Evolutionary conservation across 2,797 vertebrate genomes (phyloP).

Genomic region (Hyperoplus immaculatus): DNA sequence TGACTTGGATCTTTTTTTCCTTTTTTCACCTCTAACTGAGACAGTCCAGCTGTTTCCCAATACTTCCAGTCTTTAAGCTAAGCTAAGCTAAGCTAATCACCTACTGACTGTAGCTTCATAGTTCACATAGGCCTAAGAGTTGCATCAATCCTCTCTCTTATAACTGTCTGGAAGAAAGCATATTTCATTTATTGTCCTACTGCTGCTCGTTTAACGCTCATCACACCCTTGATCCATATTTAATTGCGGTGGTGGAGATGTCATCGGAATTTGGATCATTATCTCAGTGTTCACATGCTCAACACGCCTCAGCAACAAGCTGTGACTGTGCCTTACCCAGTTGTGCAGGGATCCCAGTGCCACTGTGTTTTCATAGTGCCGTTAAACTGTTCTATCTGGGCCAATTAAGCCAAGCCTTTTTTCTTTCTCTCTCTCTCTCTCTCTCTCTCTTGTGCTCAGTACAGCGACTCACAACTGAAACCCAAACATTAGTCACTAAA

Average conservation of each 20-base stretch:
- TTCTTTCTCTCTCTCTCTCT: slow-evolving; percentile 13
- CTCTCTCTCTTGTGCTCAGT: slow-evolving; percentile 21
- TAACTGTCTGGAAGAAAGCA: neutral
- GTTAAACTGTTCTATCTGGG: slow-evolving; percentile 32
- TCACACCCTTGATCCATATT: slow-evolving; percentile 11
- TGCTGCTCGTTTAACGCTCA: neutral
- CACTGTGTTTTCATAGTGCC: slow-evolving; percentile 22
- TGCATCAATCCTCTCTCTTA: neutral
- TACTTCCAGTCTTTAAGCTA: neutral
- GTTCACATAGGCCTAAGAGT: neutral
- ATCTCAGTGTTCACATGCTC: slow-evolving; percentile 5
- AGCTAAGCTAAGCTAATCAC: neutral
- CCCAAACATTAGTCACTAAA: slow-evolving; percentile 63
- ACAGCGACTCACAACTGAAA: slow-evolving; percentile 53
- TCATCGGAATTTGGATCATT: slow-evolving; percentile 31
- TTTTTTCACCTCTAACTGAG: neutral
- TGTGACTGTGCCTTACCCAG: slow-evolving; percentile 20
- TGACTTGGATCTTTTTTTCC: neutral
- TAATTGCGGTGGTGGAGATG: slow-evolving; percentile 29
- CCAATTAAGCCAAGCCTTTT: slow-evolving; percentile 53
- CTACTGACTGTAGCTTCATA: neutral
- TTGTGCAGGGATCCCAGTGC: slow-evolving; percentile 13
- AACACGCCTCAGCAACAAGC: slow-evolving; percentile 10
- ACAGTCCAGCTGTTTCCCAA: neutral
- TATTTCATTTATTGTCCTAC: neutral